Percentiles rank a stretch among this genome's conserved stretches.
Conservation (phyloP, 2,113 vertebrate species). For the Rhinichthys klamathensis region DNA sequence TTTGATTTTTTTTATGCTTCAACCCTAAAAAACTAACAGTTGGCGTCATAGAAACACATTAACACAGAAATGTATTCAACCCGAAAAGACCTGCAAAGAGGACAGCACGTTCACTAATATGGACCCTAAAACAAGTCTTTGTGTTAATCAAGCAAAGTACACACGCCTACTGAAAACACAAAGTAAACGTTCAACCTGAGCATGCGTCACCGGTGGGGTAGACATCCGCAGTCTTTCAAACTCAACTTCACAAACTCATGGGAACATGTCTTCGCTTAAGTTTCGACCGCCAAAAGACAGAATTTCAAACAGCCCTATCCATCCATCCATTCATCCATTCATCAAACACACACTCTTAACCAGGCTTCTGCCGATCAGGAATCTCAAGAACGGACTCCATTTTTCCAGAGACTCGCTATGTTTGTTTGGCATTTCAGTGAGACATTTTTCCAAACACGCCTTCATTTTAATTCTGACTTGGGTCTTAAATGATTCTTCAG, state of each 20-base stretch:
- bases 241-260: constrained; percentile 22
- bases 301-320: constrained; percentile 39
- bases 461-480: constrained; percentile 63
- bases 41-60: constrained; percentile 44
- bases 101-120: not conserved
- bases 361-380: constrained; percentile 24
- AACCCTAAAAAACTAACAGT: constrained; percentile 30
- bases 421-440: constrained; percentile 53
- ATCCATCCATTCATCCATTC: not conserved
- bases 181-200: not conserved
- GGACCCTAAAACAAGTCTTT: constrained; percentile 31
- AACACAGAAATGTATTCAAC: constrained; percentile 23
- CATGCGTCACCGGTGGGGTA: not conserved
- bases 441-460: constrained; percentile 62
- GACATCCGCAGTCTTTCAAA: constrained; percentile 4
- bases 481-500: constrained; percentile 60
- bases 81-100: not conserved
- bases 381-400: constrained; percentile 26
- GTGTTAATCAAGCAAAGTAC: constrained; percentile 21
- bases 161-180: constrained; percentile 28
- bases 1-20: constrained; percentile 21
- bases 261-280: not conserved
- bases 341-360: constrained; percentile 24
- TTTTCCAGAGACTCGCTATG: constrained; percentile 46
- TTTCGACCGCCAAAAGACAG: constrained; percentile 22